Evolutionary conservation across 2,888 invertebrate genomes (phyloP).

Genomic region (Synanthedon myopaeformis): DNA sequence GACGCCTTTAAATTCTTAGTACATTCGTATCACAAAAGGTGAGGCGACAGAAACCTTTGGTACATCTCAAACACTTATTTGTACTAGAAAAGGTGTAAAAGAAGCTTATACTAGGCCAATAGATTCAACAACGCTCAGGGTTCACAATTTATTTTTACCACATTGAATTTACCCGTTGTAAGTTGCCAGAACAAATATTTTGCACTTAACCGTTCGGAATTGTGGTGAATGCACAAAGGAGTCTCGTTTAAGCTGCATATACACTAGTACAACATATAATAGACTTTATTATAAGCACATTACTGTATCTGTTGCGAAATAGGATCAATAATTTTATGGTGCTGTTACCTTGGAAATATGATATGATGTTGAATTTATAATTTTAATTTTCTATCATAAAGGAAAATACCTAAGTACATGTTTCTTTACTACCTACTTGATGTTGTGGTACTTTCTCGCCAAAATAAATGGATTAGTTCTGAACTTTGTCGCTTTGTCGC

Average conservation of each 20-base stretch:
- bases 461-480: no score
- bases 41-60: background rate
- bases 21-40: background rate
- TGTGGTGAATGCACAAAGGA: constrained; percentile 25
- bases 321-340: no score
- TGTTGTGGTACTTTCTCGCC: no score
- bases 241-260: constrained; percentile 8
- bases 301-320: no score
- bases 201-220: constrained; percentile 28
- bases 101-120: constrained; percentile 13
- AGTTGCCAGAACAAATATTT: constrained; percentile 34
- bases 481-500: no score
- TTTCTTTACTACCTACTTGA: no score
- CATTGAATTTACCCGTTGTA: constrained; percentile 16
- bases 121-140: constrained; percentile 16
- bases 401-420: no score
- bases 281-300: no score
- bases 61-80: background rate
- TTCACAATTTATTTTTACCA: constrained; percentile 24
- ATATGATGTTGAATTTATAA: no score
- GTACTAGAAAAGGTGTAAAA: constrained; percentile 2
- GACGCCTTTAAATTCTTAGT: background rate
- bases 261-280: background rate
- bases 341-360: no score
- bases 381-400: no score